Evolutionary conservation across 2,888 invertebrate species (phyloP).

Genomic region (Hoplodrina blanda): DNA sequence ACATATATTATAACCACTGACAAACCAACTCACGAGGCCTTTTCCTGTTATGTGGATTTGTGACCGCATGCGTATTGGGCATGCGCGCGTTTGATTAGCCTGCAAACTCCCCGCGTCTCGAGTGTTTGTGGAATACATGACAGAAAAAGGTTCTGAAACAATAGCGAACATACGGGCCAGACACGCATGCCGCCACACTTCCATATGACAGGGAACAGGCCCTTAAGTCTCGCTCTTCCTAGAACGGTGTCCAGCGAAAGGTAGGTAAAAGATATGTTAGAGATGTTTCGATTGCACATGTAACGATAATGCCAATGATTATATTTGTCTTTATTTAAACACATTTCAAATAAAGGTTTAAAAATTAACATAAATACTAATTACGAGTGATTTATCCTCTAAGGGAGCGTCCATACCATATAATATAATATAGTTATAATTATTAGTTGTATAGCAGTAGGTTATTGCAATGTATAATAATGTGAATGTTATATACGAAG

Average conservation of each 20-base stretch:
- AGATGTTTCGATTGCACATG: conserved; percentile 38
- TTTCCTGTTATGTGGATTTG: neutral
- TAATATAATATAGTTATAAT: too few species aligned
- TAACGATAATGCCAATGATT: conserved; percentile 12
- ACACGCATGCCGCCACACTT: neutral
- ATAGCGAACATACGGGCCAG: too few species aligned
- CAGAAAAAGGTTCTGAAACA: too few species aligned
- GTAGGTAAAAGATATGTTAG: conserved; percentile 46
- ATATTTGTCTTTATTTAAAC: neutral
- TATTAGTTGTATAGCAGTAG: too few species aligned
- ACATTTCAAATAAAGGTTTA: neutral
- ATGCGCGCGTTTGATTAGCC: too few species aligned
- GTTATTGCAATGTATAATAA: too few species aligned
- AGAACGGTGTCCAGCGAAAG: conserved; percentile 46
- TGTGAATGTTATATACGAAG: too few species aligned
- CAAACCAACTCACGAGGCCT: neutral
- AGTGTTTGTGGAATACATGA: too few species aligned
- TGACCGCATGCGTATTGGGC: neutral
- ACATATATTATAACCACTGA: neutral
- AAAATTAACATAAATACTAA: too few species aligned
- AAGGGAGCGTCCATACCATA: too few species aligned
- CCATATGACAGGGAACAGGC: neutral
- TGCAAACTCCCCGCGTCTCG: too few species aligned
- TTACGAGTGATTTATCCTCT: too few species aligned
- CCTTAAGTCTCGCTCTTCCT: conserved; percentile 12